Evolutionary conservation across 2,888 invertebrate species (phyloP), one percentile per base, ranked within the genome.

Genomic region (Pimpla rufipes): DNA sequence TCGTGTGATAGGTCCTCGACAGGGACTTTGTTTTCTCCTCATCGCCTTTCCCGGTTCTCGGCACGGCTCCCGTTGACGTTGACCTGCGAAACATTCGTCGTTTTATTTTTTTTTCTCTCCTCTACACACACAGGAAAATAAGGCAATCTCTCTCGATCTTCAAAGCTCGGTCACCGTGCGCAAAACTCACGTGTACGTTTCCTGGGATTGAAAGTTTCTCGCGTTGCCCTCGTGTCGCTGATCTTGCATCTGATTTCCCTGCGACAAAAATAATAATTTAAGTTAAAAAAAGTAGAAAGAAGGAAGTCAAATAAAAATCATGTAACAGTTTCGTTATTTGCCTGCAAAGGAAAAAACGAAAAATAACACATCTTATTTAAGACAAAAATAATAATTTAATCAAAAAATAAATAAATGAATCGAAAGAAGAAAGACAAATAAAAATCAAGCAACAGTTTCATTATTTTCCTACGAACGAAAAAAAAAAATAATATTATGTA

Each of bases 1-100:
- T 95, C 4, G 97, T 97, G 91, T 97, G 96, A 90, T 97, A 97
- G 0, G 97, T 97, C 93, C 97, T 96, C 62, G 96, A 96, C 80
- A 96, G 95, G n/a, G 96, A 95, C 91, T 96, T 96, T 77, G 93
- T 93, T 64, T 90, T 91, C 21, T 93, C 93, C 40, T 93, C 93
- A 70, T 93, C 92, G 64, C 88, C 85, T 81, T 91, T 93, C 40
- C 88, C 81, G 18, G 88, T 82, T 75, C 89, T 89, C 55, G 91
- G 87, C 37, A 90, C 88, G 10, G 89, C 88, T 83, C 91, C 91
- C 0, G 88, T 86, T 10, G 90, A 88, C 62, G 89, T 81, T 50
- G 90, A 88, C 85, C 92, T 92, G 81, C 13, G 29, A 57, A 55
- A 8, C 47, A 79, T 80, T 13, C 18, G 11, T 55, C 62, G n/a